Evolutionary conservation across 1,140 invertebrate species (phyloP), one percentile per base, ranked within the genome.

Genomic region (Mesaphorura yosii): DNA sequence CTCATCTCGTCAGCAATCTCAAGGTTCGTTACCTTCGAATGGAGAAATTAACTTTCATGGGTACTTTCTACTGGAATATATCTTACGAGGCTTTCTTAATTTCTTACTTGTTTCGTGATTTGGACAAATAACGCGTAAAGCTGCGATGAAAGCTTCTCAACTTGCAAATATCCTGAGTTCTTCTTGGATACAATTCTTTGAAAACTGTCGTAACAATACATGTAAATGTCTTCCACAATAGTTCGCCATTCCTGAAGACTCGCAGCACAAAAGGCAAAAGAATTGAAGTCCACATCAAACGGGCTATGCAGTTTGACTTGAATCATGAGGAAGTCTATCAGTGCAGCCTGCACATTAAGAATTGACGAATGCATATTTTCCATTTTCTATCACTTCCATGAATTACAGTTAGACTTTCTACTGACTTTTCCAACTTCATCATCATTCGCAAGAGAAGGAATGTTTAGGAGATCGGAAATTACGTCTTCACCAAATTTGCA

Each of bases 401-500:
- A 47, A 25, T 25, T 15, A 45, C 6, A 7, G 19, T 37, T 4
- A 14, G 17, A 34, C 10, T n/a, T 34, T 10, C 10, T 34, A 34
- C 31, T n/a, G 31, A 34, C 10, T n/a, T 10, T 34, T 10, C 31
- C 31, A n/a, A 10, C n/a, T 48, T 52, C 50, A 41, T 53, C 51
- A 25, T 55, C 47, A 7, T 44, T 38, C 2, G 42, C 26, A 22
- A 29, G 29, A 25, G 22, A 39, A 41, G 12, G 19, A n/a, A 20
- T 23, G 14, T 51, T 19, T 1, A 61, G 19, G 12, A 61, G 28
- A 31, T 23, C n/a, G 2, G 59, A 52, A 34, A 61, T 42, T 3
- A 61, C 28, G 0, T 19, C 15, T 45, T 61, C 59, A 17, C 59
- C 59, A 27, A 58, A 20, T 28, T 37, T 48, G 20, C 59, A 61